Conservation (phyloP, 2,797 vertebrate species). For the Atherinosoma microstoma region DNA sequence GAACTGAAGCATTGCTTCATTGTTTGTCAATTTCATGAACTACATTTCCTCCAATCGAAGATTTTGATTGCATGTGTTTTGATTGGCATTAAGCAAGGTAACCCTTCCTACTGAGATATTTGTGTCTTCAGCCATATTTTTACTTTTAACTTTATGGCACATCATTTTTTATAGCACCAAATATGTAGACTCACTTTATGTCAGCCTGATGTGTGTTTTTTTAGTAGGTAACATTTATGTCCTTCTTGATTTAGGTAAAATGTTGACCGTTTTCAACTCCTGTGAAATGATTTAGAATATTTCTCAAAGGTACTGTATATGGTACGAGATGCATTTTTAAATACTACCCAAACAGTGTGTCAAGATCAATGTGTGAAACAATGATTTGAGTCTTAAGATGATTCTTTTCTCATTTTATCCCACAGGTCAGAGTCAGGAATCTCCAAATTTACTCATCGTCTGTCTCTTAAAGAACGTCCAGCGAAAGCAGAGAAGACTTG, state of each 20-base stretch:
- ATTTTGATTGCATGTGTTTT: constrained; percentile 40
- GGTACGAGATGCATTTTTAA: not conserved
- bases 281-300: not conserved
- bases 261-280: constrained; percentile 3
- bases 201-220: constrained; percentile 14
- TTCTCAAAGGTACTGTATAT: not conserved
- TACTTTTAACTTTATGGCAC: constrained; percentile 7
- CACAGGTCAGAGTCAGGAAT: constrained; percentile 88
- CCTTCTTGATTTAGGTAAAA: not conserved
- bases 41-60: constrained; percentile 36
- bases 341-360: not conserved
- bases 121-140: constrained; percentile 25
- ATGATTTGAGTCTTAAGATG: not conserved
- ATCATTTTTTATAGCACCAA: not conserved
- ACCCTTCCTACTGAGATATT: constrained; percentile 2
- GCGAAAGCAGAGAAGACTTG: constrained; percentile 85
- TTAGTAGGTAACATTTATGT: not conserved
- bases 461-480: constrained; percentile 90
- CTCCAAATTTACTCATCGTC: constrained; percentile 89
- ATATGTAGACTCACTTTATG: not conserved
- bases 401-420: constrained; percentile 32
- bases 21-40: constrained; percentile 60
- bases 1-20: constrained; percentile 53
- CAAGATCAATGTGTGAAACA: not conserved
- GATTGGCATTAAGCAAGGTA: not conserved